Conservation (phyloP, 1,140 invertebrate genomes). For the Drosophila pectinifera region DNA sequence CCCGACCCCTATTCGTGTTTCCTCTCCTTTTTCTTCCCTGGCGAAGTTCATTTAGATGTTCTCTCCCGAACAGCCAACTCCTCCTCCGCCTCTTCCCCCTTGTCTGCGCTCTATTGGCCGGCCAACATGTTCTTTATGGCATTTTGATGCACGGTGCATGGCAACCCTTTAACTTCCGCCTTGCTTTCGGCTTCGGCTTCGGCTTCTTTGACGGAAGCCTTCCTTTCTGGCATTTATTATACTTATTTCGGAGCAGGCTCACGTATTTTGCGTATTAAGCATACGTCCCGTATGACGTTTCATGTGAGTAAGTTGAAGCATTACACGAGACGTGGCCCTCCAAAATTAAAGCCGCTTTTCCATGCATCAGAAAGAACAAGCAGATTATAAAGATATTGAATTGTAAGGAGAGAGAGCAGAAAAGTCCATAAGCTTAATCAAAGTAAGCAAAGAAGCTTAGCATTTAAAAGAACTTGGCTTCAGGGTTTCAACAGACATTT, state of each 20-base stretch:
- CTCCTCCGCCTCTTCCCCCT: slow-evolving; percentile 1
- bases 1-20: slow-evolving; percentile 3
- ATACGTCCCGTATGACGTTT: slow-evolving; percentile 62
- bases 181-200: slow-evolving; percentile 16
- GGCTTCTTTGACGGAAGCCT: slow-evolving; percentile 26
- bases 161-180: slow-evolving; percentile 63
- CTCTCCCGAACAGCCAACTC: not conserved
- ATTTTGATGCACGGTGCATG: slow-evolving; percentile 73
- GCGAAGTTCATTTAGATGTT: slow-evolving; percentile 68
- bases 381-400: not conserved
- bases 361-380: slow-evolving; percentile 2
- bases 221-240: slow-evolving; percentile 69
- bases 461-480: not conserved
- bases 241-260: slow-evolving; percentile 64
- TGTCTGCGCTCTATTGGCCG: slow-evolving; percentile 76
- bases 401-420: no score
- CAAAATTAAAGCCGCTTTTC: slow-evolving; percentile 26
- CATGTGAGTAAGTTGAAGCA: slow-evolving; percentile 58
- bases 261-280: slow-evolving; percentile 74
- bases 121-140: slow-evolving; percentile 74
- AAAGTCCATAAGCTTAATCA: not conserved
- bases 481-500: not conserved
- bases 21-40: slow-evolving; percentile 4
- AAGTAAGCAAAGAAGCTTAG: slow-evolving; percentile 25
- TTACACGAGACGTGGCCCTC: slow-evolving; percentile 11